Evolutionary conservation across 2,797 vertebrate species (phyloP), one percentile per base, ranked within the genome.

Genomic region (Lycodopsis pacificus): DNA sequence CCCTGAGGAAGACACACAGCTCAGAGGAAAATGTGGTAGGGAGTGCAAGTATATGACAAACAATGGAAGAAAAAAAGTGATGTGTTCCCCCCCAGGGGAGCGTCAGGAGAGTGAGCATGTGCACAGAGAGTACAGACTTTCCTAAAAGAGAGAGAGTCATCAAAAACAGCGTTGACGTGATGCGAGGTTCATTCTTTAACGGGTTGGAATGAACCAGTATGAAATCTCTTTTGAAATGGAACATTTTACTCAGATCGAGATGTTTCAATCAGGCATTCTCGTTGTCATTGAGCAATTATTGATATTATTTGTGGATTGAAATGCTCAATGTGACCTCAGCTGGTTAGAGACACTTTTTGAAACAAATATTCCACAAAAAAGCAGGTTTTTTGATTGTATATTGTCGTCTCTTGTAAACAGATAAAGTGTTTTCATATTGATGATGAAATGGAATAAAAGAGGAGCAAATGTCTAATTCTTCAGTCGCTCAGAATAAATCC

Each of bases 401-500:
- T 44, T 63, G 14, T 57, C 19, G 15, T 22, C 32, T 32, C 9
- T 68, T 65, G 72, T 2, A 11, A 12, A 46, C 15, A 1, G 12
- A 77, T 71, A 44, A 2, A 13, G 5, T 4, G 11, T 80, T 74
- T 63, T 44, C 13, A 67, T 8, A 63, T 9, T 49, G 46, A 73
- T 65, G 71, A 82, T 71, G 68, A 83, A 71, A 62, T 61, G 42
- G 36, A 34, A 76, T 63, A 40, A 66, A 67, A 54, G n/a, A 19
- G 22, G 65, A 25, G 48, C 22, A 72, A 77, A 79, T 32, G 22
- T 7, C 44, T 61, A 30, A 54, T 42, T 51, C 51, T 63, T 63
- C 36, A 75, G 59, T 86, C 71, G 67, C 58, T 79, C 54, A 62
- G 67, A 87, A 80, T 79, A 81, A 80, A 79, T 76, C 48, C 30